These are phyloP conservation scores for Trachurus trachurus DNA, from an alignment of 2,797 vertebrate genomes.

Conservation along the genomic window DNA sequence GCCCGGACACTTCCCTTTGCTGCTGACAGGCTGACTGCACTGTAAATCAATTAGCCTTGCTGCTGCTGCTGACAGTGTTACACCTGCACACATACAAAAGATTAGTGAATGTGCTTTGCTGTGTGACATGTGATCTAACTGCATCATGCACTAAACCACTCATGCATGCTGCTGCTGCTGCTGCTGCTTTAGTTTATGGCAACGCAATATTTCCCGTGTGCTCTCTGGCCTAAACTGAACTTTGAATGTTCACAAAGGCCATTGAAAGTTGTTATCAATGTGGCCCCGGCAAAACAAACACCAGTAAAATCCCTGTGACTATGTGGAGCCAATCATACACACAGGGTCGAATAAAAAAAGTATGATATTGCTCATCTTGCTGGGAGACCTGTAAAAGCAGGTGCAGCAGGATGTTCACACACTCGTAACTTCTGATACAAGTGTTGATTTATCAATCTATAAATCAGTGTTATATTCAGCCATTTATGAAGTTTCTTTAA, in stretches of 20 bases:
- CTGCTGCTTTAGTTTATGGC: not conserved
- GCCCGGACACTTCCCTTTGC: not conserved
- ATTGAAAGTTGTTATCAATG: slow-evolving; percentile 7
- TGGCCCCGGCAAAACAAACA: slow-evolving; percentile 32
- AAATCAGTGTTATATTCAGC: slow-evolving; percentile 5
- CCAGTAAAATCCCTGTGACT: not conserved
- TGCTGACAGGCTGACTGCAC: not conserved
- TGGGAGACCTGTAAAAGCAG: slow-evolving; percentile 1
- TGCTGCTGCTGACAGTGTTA: not conserved
- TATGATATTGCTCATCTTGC: slow-evolving; percentile 1
- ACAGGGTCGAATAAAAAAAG: not conserved
- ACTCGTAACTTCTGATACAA: not conserved
- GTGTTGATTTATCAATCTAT: not conserved
- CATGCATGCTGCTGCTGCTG: too few species aligned
- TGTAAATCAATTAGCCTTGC: slow-evolving; percentile 12
- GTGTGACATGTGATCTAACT: not conserved
- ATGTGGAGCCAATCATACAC: not conserved
- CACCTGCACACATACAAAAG: not conserved
- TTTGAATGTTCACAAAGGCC: slow-evolving; percentile 22
- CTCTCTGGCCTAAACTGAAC: slow-evolving; percentile 9
- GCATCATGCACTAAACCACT: too few species aligned
- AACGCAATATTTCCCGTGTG: not conserved
- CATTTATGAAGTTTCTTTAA: not conserved
- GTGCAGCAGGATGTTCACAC: not conserved
- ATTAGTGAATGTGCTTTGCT: not conserved